phyloP scores from a whole-genome alignment of 2,113 vertebrate species.

The Oryzias curvinotus region DNA sequence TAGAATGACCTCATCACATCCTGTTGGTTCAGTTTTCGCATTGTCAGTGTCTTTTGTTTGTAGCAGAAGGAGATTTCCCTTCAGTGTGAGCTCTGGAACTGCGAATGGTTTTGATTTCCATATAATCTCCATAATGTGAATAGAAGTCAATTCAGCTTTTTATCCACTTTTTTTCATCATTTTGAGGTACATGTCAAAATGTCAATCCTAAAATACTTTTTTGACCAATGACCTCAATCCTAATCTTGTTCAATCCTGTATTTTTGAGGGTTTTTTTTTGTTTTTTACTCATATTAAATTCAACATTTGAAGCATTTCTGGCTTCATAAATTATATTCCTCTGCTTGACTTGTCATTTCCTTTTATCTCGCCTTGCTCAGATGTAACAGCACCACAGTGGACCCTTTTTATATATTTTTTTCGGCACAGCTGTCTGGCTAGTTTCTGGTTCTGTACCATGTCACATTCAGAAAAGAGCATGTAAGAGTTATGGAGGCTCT shows the following conservation, averaged over 20 bases:
- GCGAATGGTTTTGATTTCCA: background rate
- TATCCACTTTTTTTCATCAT: background rate
- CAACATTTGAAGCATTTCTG: no score
- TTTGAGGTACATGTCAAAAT: background rate
- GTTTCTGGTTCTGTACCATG: slow-evolving; percentile 16
- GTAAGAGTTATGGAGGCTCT: slow-evolving; percentile 11
- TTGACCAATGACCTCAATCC: no score
- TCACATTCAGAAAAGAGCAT: slow-evolving; percentile 3
- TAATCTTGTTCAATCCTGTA: no score
- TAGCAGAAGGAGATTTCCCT: background rate
- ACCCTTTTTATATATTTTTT: slow-evolving; percentile 2
- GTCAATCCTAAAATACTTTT: no score
- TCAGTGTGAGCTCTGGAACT: background rate
- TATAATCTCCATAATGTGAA: slow-evolving; percentile 1
- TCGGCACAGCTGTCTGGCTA: background rate
- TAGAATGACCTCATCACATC: background rate
- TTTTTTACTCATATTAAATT: no score
- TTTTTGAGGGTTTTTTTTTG: no score
- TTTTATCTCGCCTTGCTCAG: background rate
- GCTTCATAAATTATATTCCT: no score
- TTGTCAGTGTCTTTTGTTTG: background rate
- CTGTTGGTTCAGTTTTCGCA: background rate
- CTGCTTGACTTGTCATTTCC: no score
- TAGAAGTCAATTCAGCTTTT: background rate
- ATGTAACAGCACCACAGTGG: background rate